Conservation (phyloP, 1,140 invertebrate species). For the Drosophila baimaii region DNA sequence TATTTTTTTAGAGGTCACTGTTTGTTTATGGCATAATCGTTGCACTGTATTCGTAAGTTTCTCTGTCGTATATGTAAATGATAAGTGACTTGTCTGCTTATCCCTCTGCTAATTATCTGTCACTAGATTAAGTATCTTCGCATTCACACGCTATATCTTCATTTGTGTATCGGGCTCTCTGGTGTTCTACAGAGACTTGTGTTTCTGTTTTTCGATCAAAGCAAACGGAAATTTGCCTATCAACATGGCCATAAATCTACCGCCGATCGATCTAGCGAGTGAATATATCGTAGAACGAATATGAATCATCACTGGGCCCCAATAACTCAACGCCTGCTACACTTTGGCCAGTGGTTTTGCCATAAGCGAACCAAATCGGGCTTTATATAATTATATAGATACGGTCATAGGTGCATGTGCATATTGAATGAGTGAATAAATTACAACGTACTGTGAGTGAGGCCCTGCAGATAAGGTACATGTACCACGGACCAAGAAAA, state of each 20-base stretch:
- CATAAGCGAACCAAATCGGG: conserved; percentile 65
- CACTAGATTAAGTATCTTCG: conserved; percentile 36
- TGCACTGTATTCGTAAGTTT: neutral
- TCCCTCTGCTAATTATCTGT: conserved; percentile 30
- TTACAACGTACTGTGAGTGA: conserved; percentile 16
- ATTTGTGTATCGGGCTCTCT: conserved; percentile 21
- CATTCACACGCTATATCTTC: conserved; percentile 40
- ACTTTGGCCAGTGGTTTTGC: conserved; percentile 56
- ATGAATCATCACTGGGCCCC: conserved; percentile 36
- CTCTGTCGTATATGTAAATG: conserved; percentile 1
- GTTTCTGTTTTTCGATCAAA: conserved; percentile 17
- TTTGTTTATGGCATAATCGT: neutral
- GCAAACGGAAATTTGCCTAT: conserved; percentile 72
- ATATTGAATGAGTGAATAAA: conserved; percentile 44
- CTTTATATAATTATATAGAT: conserved; percentile 74
- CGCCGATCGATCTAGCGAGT: conserved; percentile 38
- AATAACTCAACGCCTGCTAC: conserved; percentile 65
- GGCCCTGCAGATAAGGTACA: conserved; percentile 22
- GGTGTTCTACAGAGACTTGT: conserved; percentile 7
- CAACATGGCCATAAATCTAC: conserved; percentile 77
- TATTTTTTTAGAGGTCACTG: conserved; percentile 6
- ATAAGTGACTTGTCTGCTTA: conserved; percentile 16
- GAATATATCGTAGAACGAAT: conserved; percentile 5
- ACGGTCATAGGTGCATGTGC: conserved; percentile 51
- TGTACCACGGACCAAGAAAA: conserved; percentile 7